Conservation (phyloP, 64 coral and sea anemone genomes). For the Dendrophyllia cribrosa region DNA sequence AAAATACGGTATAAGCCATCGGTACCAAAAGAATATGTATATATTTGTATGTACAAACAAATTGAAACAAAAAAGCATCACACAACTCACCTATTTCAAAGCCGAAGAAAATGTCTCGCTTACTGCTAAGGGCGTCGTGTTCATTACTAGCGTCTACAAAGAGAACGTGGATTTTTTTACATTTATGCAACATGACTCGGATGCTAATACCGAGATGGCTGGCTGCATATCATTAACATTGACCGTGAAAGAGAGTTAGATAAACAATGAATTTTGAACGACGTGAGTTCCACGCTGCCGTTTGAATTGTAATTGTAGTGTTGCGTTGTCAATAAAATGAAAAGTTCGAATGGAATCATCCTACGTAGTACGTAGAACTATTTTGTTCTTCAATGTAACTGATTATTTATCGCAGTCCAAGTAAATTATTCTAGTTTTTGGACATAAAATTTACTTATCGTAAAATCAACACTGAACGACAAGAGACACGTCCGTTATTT, state of each 20-base stretch:
- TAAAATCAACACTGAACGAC: neutral
- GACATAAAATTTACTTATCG: neutral
- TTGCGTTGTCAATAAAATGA: neutral
- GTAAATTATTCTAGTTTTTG: too few relatives aligned
- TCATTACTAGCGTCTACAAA: neutral
- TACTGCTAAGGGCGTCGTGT: too few relatives aligned
- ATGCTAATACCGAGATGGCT: neutral
- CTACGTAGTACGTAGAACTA: too few relatives aligned
- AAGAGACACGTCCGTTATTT: neutral
- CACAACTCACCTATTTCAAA: too few relatives aligned
- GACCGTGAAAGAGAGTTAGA: neutral
- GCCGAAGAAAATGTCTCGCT: too few relatives aligned
- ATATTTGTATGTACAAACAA: too few relatives aligned
- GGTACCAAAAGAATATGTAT: too few relatives aligned
- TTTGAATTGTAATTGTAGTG: neutral
- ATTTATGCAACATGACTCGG: slow-evolving; percentile 1
- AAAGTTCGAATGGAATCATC: neutral
- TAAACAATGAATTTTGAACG: slow-evolving; percentile 36
- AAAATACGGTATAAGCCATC: too few relatives aligned
- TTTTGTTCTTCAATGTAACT: too few relatives aligned
- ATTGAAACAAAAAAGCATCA: neutral
- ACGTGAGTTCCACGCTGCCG: neutral
- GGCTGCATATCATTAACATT: slow-evolving; percentile 51
- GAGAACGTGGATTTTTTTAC: neutral
- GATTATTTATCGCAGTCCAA: too few relatives aligned